A percentile compares a stretch with the other conserved stretches of the same genome.
Conservation (phyloP, 2,888 invertebrate genomes). For the Tipula helvola region DNA sequence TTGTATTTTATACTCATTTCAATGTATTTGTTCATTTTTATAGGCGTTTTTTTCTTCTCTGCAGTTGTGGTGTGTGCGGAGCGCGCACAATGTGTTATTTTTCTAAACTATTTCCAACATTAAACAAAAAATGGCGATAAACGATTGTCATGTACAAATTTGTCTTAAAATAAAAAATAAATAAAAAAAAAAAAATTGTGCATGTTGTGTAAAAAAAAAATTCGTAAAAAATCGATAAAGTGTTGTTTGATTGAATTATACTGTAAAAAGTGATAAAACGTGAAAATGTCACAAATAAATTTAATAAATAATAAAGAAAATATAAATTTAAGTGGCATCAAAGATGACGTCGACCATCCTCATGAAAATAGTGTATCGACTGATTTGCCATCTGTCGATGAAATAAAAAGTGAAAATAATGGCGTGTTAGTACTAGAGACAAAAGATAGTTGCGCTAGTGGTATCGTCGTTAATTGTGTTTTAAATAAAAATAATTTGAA, state of each 20-base stretch:
- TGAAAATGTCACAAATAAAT: slow-evolving; percentile 23
- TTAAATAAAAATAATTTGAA: background rate
- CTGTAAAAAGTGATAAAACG: background rate
- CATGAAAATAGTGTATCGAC: slow-evolving; percentile 30
- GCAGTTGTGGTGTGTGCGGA: background rate
- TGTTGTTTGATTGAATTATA: background rate
- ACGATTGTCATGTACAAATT: background rate
- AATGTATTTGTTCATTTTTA: background rate
- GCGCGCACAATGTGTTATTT: background rate
- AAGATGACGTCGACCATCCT: slow-evolving; percentile 20
- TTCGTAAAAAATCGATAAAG: slow-evolving; percentile 15
- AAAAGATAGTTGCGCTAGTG: slow-evolving; percentile 15
- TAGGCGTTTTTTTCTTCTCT: background rate
- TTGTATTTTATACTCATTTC: background rate
- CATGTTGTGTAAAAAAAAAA: background rate
- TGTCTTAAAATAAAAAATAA: background rate
- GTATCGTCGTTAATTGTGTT: background rate
- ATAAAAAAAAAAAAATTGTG: background rate
- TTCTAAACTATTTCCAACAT: background rate
- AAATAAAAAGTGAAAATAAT: slow-evolving; percentile 11
- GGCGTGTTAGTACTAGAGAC: slow-evolving; percentile 9
- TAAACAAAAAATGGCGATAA: slow-evolving; percentile 8
- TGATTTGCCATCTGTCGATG: slow-evolving; percentile 21
- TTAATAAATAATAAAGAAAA: slow-evolving; percentile 26
- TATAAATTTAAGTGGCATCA: slow-evolving; percentile 19